Conservation (phyloP, 1,140 invertebrate species). For the Ganaspis sp. region DNA sequence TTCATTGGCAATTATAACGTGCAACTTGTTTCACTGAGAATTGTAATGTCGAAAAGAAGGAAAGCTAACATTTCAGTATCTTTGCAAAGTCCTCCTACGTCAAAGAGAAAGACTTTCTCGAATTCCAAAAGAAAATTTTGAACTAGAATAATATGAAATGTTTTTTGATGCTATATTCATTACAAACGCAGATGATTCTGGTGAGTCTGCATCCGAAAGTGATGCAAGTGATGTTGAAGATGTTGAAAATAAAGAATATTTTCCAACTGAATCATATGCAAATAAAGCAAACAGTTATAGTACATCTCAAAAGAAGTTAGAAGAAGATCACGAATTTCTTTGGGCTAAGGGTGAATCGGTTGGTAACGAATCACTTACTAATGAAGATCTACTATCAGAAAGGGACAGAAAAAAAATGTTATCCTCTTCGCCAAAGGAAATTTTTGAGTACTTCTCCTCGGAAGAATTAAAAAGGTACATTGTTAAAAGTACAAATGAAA, state of each 20-base stretch:
- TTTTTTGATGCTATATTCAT: neutral
- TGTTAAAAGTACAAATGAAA: slow-evolving; percentile 33
- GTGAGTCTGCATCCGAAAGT: neutral
- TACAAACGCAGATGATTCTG: slow-evolving; percentile 12
- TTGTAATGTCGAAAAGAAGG: too few relatives aligned
- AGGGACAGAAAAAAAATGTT: slow-evolving; percentile 28
- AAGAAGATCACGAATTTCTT: slow-evolving; percentile 35
- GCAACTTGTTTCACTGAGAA: too few relatives aligned
- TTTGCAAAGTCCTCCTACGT: too few relatives aligned
- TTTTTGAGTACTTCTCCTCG: slow-evolving; percentile 42
- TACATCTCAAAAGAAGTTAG: slow-evolving; percentile 39
- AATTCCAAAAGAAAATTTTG: neutral
- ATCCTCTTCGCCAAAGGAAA: neutral
- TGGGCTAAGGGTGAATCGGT: slow-evolving; percentile 34
- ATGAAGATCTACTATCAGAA: slow-evolving; percentile 36
- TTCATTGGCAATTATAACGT: too few relatives aligned
- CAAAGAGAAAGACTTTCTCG: too few relatives aligned
- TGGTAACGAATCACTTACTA: neutral
- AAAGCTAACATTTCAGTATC: too few relatives aligned
- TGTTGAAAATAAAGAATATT: neutral
- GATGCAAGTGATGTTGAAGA: neutral
- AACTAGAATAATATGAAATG: neutral
- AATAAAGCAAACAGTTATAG: neutral
- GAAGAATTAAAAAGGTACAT: slow-evolving; percentile 37
- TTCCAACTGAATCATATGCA: neutral